Base-by-base conservation (phyloP, 2,888 invertebrate species). In the Pachymerium ferrugineum region DNA sequence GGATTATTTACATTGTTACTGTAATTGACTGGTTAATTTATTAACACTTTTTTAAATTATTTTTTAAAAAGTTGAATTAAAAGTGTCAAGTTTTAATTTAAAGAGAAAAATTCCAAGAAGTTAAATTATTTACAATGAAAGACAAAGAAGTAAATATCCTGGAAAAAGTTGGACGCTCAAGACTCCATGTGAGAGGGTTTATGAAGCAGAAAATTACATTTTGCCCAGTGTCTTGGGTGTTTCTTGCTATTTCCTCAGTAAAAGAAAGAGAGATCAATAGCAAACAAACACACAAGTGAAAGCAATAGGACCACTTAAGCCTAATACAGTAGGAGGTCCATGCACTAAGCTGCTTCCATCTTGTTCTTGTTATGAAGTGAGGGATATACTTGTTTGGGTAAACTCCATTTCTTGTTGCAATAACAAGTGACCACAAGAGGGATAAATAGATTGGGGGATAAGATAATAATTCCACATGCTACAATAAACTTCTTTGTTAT, bases 181-280 rank as follows among this genome's bases (percentile, higher is more conserved):
- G 62, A 62, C 28, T 28, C 25, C 28, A 62, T 62, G 25, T 62
- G 25, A 4, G 62, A n/a, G 62, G 62, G 62, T 62, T 62, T 62
- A 62, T 62, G 62, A 62, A 62, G 62, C 62, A 62, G 62, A 62
- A 62, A 62, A 62, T 62, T 62, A 62, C 62, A 62, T 62, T 62
- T 62, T 62, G 62, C 62, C 62, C 62, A 62, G 62, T 62, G 62
- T 62, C 62, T 62, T 62, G 62, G 22, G 62, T 3, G 62, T 62
- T 62, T 62, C 62, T 62, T 62, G 62, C 62, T n/a, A 22, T 62
- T 62, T 62, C 62, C 62, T 62, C 62, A 62, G 5, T 28, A n/a
- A 62, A 14, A 62, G n/a, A 62, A n/a, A 62, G 25, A 62, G 62
- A 62, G 62, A 62, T 62, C 62, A 62, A 62, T 62, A 62, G 62